These are phyloP conservation scores for Oplegnathus fasciatus DNA, from an alignment of 2,113 vertebrate species.

Conservation along the genomic window DNA sequence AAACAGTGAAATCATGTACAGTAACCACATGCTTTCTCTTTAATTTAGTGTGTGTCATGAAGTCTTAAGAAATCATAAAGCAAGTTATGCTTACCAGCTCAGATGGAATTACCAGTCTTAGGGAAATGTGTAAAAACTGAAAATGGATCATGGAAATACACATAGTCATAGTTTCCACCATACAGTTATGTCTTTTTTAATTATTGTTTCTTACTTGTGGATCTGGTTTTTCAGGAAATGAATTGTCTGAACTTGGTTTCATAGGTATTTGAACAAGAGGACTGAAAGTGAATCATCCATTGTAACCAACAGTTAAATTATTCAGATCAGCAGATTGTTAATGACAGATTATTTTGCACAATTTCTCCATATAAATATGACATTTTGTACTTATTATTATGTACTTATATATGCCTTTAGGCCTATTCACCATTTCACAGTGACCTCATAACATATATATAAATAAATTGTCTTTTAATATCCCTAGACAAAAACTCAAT, in stretches of 20 bases:
- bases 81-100: neutral
- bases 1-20: neutral
- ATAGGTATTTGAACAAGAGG: neutral
- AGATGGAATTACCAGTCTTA: no score
- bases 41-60: neutral
- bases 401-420: no score
- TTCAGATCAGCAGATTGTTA: neutral
- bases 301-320: neutral
- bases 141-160: neutral
- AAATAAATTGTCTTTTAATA: neutral
- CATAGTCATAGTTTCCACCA: neutral
- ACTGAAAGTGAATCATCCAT: neutral
- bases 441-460: no score
- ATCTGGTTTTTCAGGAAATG: conserved; percentile 9
- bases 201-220: neutral
- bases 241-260: neutral
- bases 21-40: neutral
- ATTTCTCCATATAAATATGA: neutral
- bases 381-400: no score
- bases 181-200: neutral
- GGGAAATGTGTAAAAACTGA: neutral
- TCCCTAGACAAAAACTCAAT: neutral
- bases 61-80: neutral
- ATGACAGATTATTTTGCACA: no score
- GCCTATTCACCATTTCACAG: no score